Evolutionary conservation across 1,140 invertebrate genomes (phyloP).

Genomic region (Brachionus rotundiformis): DNA sequence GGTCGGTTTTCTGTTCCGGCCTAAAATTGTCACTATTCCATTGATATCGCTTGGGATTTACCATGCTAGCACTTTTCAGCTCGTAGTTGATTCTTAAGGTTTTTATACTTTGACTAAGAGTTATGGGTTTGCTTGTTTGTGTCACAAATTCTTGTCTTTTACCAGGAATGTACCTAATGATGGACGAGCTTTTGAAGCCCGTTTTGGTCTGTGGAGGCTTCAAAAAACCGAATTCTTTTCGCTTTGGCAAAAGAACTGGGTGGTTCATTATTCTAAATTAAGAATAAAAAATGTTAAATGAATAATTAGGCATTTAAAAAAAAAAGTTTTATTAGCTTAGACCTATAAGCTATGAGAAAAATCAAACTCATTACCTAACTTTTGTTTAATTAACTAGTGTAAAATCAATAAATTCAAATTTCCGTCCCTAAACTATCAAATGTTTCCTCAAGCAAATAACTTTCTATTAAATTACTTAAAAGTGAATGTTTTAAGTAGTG

Average conservation of each 20-base stretch:
- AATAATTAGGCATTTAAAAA: not conserved
- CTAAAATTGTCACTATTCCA: not conserved
- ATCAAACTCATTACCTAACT: not conserved
- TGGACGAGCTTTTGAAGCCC: not conserved
- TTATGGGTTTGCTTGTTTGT: not conserved
- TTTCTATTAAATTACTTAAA: too few species aligned
- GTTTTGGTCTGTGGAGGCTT: slow-evolving; percentile 13
- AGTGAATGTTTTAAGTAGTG: too few species aligned
- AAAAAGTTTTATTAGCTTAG: not conserved
- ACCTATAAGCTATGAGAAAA: not conserved
- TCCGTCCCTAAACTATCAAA: not conserved
- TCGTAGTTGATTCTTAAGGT: slow-evolving; percentile 25
- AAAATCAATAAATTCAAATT: slow-evolving; percentile 14
- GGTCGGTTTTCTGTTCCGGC: not conserved
- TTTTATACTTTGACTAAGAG: slow-evolving; percentile 16
- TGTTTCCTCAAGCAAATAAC: not conserved
- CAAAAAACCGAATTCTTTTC: slow-evolving; percentile 48
- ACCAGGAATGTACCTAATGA: not conserved
- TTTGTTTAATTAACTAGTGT: not conserved
- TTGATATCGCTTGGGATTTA: not conserved
- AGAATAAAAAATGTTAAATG: not conserved
- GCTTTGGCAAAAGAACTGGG: slow-evolving; percentile 45
- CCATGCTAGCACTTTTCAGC: not conserved
- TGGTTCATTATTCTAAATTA: slow-evolving; percentile 31
- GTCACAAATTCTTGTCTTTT: not conserved